phyloP scores from a whole-genome alignment of 35 echinoderm and acorn worm genomes.

The Ophiothrix spiculata region DNA sequence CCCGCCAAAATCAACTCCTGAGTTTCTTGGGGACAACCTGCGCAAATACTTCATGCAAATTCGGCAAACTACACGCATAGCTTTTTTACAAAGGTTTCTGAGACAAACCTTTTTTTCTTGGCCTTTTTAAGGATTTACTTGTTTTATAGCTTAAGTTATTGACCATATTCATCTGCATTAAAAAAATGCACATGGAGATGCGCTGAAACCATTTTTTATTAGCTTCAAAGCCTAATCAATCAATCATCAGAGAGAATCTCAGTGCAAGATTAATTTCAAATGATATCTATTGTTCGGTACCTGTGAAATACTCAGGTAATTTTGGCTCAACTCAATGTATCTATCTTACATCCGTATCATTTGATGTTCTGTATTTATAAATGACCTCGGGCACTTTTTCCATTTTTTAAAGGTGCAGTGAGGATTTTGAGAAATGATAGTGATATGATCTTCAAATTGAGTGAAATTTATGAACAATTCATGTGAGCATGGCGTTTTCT shows the following conservation, averaged over 20 bases:
- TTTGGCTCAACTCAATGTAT: background rate
- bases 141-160: background rate
- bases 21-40: too few relatives aligned
- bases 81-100: too few relatives aligned
- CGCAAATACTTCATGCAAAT: too few relatives aligned
- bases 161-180: too few relatives aligned
- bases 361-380: background rate
- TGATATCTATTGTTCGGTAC: background rate
- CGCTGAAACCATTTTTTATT: background rate
- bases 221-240: background rate
- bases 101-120: background rate
- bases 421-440: background rate
- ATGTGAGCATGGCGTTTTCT: background rate
- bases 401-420: background rate
- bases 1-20: too few relatives aligned
- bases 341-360: background rate
- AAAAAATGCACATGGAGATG: background rate
- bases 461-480: background rate
- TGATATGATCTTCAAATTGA: constrained; percentile 2
- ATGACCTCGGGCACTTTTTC: background rate
- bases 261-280: constrained; percentile 6
- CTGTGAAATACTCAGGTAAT: constrained; percentile 5
- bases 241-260: background rate
- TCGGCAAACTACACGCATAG: too few relatives aligned
- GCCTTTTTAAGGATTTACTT: background rate